Evolutionary conservation across 2,113 vertebrate genomes (phyloP), one percentile per base, ranked within the genome.

Genomic region (Cinclus cinclus): DNA sequence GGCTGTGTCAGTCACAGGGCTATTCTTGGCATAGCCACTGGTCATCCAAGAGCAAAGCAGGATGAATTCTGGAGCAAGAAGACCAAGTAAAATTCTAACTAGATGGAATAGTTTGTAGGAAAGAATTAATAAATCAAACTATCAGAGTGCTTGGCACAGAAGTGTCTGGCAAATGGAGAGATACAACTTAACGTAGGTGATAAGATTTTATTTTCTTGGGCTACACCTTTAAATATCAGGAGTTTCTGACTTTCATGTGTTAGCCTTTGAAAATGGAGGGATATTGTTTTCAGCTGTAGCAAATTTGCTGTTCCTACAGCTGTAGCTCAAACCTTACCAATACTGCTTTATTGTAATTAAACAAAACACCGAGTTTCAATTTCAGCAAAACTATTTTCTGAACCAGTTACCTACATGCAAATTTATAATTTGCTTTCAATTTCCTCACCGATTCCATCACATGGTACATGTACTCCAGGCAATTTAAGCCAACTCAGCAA

Each of bases 401-500:
- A 84, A 79, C 58, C 76, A 49, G 67, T 74, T 90, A 62, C 35
- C 50, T 65, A 83, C 49, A 42, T 77, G 76, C n/a, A 90, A 63
- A 85, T 76, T 92, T 89, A 68, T 87, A 90, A 78, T 67, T 95
- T 83, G 55, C 41, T 87, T 96, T 92, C 58, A 65, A 19, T 86
- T 86, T 87, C 84, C 84, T 94, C 89, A 52, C 44, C 94, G 53
- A 47, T 86, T 96, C 59, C 62, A 77, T 81, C 92, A 78, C 59
- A 74, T 71, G 50, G 86, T 83, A 82, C 49, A 65, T 41, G 53
- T 74, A 90, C 87, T 94, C 65, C 42, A 94, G 69, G 77, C 65
- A 92, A 88, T 90, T 94, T 90, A 80, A 95, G 92, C 90, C 88
- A 93, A 79, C 75, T 88, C 94, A 94, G 90, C 46, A 80, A 59